Base-by-base conservation (phyloP, 1,140 invertebrate genomes). In the Bombyx mandarina region DNA sequence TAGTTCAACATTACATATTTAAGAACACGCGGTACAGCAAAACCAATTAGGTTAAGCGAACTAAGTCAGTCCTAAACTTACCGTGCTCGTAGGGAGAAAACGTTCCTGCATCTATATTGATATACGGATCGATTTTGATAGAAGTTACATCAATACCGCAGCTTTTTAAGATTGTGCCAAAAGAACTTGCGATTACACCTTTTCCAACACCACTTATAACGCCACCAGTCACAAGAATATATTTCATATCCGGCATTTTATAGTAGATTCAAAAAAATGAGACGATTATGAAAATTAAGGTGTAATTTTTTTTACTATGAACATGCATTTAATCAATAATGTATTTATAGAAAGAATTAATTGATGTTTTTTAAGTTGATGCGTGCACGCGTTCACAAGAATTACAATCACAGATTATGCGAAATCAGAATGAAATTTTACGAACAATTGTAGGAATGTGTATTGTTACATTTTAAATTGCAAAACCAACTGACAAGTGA, bases 101-200 rank as follows among this genome's bases (percentile, higher is more conserved):
- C 47, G 98, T 99, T 64, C 98, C 98, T 69, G 98, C 98, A 89
- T 99, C 98, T 65, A 99, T 97, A 86, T 99, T 99, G 54, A 99
- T 97, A 79, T 99, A 99, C 0, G 98, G 98, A 86, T 99, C 98
- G 75, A 99, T 99, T 91, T 99, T 99, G 68, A 99, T 99, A 10
- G 96, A 95, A 26, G 98, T 99, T 4, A 99, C 97, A 77, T 94
- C 91, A 52, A 98, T 93, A 5, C 96, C 97, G 79, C 94, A 96
- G 61, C 94, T 93, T 89, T 98, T 98, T 5, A 99, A 89, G 65
- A 99, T 93, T 26, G 97, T 97, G 10, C 98, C 98, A 79, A 99
- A 94, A 58, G 96, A 97, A 79, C 96, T 98, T 8, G 98, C 95
- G 68, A 99, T 98, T 8, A 99, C 96, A 58, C 98, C 98, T 91